Conservation (phyloP, 2,113 vertebrate genomes). For the Psilopogon haemacephalus region DNA sequence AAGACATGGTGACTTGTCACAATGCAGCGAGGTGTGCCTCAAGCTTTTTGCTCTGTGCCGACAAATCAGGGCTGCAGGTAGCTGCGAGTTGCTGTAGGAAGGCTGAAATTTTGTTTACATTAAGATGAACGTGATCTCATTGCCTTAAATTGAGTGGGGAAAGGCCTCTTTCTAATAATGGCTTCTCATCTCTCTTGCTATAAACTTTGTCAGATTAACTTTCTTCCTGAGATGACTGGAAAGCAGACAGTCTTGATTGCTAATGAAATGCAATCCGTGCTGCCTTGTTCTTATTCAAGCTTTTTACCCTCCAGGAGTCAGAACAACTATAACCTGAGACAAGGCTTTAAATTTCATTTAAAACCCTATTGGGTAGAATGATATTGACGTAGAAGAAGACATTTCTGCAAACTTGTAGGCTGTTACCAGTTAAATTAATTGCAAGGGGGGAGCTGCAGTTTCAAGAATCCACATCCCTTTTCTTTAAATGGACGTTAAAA, state of each 20-base stretch:
- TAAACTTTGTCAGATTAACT: constrained; percentile 58
- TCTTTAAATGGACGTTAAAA: constrained; percentile 49
- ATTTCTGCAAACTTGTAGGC: constrained; percentile 37
- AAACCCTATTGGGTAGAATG: constrained; percentile 39
- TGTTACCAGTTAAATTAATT: constrained; percentile 55
- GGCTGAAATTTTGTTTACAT: background rate
- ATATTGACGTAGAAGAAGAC: constrained; percentile 43
- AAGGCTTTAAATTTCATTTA: constrained; percentile 64
- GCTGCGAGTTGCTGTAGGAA: background rate
- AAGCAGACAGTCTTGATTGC: constrained; percentile 49
- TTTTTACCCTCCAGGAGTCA: constrained; percentile 38
- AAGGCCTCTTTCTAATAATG: constrained; percentile 19
- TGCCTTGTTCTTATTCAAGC: constrained; percentile 58
- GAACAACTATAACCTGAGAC: constrained; percentile 31
- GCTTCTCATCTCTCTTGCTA: constrained; percentile 35
- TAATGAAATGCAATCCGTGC: constrained; percentile 49
- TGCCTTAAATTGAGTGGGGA: background rate
- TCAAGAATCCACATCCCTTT: background rate
- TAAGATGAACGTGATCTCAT: background rate
- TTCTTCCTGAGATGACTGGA: constrained; percentile 46
- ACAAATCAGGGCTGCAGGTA: background rate
- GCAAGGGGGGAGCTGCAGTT: background rate
- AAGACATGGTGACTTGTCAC: background rate
- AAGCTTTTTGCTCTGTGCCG: background rate
- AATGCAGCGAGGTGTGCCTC: background rate